Base-by-base conservation (phyloP, 2,888 invertebrate species). In the Ormyrus thymus region DNA sequence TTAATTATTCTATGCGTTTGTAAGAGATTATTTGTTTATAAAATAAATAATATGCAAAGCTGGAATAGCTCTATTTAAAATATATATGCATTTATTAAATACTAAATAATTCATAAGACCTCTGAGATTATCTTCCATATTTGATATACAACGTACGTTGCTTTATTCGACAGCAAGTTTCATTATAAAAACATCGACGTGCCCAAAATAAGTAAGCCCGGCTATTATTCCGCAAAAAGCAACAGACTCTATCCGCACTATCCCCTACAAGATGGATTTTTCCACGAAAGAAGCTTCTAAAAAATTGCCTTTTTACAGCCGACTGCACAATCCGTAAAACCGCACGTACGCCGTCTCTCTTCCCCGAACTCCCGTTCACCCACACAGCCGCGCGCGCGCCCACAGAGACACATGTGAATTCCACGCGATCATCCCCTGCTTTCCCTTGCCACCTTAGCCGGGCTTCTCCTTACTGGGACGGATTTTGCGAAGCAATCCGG, bases 281-380 rank as follows among this genome's bases (percentile, higher is more conserved):
- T 53, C 43, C 29, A 5, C 53, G 11, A 11, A 29, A 46, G 48
- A 68, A 61, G 75, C 68, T 68, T 46, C 76, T 76, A 66, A 76
- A 69, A 76, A 76, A 76, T 76, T 76, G 69, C 76, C 64, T n/a
- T 62, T 75, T 76, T 69, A 76, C 69, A 48, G 48, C 46, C 43
- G 29, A n/a, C 56, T 45, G 10, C 46, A 8, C 66, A 74, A 74
- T 66, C 55, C 61, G 29, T 29, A 29, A 29, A 29, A 29, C 29
- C 29, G 4, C 29, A 29, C 29, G 29, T 29, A 29, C 29, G 29
- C 29, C 29, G 29, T 29, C 29, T 29, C 29, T 29, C 4, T 29
- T 29, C 29, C 29, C 29, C 48, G 46, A 56, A 6, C 51, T 8
- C 29, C 4, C 29, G 29, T 29, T 15, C 66, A 8, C 43, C 58